Evolutionary conservation across 2,797 vertebrate species (phyloP).

Genomic region (Discoglossus pictus): DNA sequence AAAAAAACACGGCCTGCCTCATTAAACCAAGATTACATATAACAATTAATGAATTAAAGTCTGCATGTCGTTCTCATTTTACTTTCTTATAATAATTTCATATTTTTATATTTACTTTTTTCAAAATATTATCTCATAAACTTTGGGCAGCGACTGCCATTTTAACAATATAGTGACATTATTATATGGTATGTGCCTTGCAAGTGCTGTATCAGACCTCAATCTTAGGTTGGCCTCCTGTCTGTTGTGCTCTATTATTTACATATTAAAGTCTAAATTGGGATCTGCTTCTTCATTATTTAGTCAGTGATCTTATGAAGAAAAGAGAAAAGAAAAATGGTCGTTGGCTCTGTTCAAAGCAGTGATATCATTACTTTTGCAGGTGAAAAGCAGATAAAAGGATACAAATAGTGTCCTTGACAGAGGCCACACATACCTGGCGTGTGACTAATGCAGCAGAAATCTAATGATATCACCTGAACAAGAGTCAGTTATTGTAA

Average conservation of each 20-base stretch:
- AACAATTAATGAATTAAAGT: too few relatives aligned
- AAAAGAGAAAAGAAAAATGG: background rate
- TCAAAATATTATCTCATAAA: too few relatives aligned
- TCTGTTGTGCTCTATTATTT: constrained; percentile 21
- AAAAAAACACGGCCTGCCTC: too few relatives aligned
- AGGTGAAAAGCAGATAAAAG: background rate
- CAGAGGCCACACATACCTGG: constrained; percentile 1
- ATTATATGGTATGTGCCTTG: too few relatives aligned
- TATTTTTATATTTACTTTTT: too few relatives aligned
- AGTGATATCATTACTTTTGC: background rate
- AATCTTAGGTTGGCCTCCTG: constrained; percentile 7
- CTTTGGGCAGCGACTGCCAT: too few relatives aligned
- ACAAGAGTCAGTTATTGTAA: background rate
- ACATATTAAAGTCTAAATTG: constrained; percentile 32
- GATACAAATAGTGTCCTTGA: background rate
- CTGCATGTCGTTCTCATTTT: too few relatives aligned
- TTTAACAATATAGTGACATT: too few relatives aligned
- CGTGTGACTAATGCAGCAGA: background rate
- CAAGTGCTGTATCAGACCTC: too few relatives aligned
- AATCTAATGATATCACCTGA: constrained; percentile 8
- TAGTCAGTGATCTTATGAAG: background rate
- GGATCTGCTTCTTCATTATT: constrained; percentile 27
- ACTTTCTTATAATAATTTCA: too few relatives aligned
- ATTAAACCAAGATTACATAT: too few relatives aligned
- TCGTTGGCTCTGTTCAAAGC: background rate